Base-by-base conservation (phyloP, 2,113 vertebrate genomes). In the Leptobrachium leishanense region DNA sequence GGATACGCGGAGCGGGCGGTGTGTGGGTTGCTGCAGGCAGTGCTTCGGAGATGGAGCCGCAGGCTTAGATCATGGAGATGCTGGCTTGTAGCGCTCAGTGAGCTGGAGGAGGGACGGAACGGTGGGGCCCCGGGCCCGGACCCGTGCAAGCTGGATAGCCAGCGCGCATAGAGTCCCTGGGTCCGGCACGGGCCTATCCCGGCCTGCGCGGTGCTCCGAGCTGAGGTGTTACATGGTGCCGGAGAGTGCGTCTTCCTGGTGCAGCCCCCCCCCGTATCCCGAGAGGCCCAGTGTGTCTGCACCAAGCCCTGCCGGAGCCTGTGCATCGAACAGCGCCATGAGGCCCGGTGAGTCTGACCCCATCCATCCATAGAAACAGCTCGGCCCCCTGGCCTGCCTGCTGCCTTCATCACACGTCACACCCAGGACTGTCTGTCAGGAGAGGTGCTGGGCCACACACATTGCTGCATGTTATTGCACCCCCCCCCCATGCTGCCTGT, bases 311-410 rank as follows among this genome's bases (percentile, higher is more conserved):
- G 54, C 69, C 5, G 15, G 2, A 42, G 74, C 62, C 83, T 82
- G 82, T 83, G 57, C 82, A 79, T 82, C 43, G 77, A 72, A 85
- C 89, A 90, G 82, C 85, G 87, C 88, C 76, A 83, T 79, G 87
- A 82, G 89, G 88, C 88, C 79, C 85, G 87, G 83, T 82, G 86
- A 77, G 75, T 68, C 55, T 59, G 3, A 3, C 2, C 3, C 13
- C 55, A 59, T 15, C n/a, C n/a, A n/a, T n/a, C n/a, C n/a, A n/a
- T n/a, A n/a, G n/a, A n/a, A n/a, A n/a, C n/a, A n/a, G n/a, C n/a
- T n/a, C n/a, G n/a, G n/a, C n/a, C n/a, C n/a, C n/a, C n/a, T n/a
- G n/a, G n/a, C n/a, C n/a, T n/a, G n/a, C n/a, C n/a, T n/a, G n/a
- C n/a, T n/a, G n/a, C n/a, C n/a, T n/a, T n/a, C n/a, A n/a, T n/a